These are phyloP conservation scores for Hipparchia semele DNA, from an alignment of 2,888 invertebrate genomes.

Conservation along the genomic window DNA sequence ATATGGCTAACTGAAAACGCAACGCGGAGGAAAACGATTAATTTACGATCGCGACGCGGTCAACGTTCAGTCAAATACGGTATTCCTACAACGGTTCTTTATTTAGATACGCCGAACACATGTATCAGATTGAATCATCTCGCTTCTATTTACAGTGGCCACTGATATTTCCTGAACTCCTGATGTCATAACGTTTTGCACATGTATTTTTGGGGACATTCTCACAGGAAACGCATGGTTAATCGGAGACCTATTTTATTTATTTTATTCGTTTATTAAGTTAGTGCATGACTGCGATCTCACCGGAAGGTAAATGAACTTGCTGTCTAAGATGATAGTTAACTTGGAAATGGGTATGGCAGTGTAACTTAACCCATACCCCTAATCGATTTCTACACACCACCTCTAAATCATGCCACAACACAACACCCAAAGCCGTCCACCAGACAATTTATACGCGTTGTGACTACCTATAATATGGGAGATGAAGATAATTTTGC, in stretches of 20 bases:
- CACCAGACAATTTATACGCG: too few species aligned
- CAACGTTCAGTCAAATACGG: conserved; percentile 65
- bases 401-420: too few species aligned
- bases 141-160: conserved; percentile 55
- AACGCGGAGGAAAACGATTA: conserved; percentile 56
- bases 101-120: conserved; percentile 71
- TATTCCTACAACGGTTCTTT: conserved; percentile 72
- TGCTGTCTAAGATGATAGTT: too few species aligned
- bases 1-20: conserved; percentile 51
- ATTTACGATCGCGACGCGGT: conserved; percentile 64
- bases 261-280: too few species aligned
- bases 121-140: conserved; percentile 70
- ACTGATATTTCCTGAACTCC: conserved; percentile 63
- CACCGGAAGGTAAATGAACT: too few species aligned
- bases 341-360: too few species aligned
- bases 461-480: too few species aligned
- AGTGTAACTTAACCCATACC: too few species aligned
- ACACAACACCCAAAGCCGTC: too few species aligned
- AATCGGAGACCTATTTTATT: neutral
- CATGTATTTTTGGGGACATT: conserved; percentile 42
- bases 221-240: conserved; percentile 7
- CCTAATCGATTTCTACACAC: too few species aligned
- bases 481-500: too few species aligned
- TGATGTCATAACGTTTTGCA: conserved; percentile 53
- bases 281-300: too few species aligned